These are phyloP conservation scores for Parazoanthus swiftii DNA, from an alignment of 92 coral and sea anemone species.

Conservation along the genomic window DNA sequence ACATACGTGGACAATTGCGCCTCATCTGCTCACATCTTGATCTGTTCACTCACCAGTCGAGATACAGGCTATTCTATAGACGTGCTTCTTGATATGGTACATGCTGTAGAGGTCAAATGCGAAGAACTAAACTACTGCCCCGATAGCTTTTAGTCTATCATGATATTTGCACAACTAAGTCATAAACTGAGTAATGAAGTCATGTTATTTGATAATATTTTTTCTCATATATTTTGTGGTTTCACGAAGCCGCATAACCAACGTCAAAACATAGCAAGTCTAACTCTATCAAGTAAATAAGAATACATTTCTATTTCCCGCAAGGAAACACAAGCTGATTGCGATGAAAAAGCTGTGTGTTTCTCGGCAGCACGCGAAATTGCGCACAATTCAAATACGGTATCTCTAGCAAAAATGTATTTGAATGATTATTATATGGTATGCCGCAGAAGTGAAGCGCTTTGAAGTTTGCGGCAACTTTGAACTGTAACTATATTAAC, in stretches of 20 bases:
- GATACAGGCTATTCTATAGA: neutral
- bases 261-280: constrained; percentile 21
- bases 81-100: neutral
- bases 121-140: neutral
- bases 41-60: neutral
- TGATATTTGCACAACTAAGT: neutral
- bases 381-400: neutral
- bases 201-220: neutral
- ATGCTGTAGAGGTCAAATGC: neutral
- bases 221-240: constrained; percentile 6
- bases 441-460: neutral
- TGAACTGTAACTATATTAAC: constrained; percentile 2
- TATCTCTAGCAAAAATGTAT: constrained; percentile 5
- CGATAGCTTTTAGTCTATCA: neutral
- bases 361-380: constrained; percentile 5
- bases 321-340: neutral
- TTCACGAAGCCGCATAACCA: neutral
- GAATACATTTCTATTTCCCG: constrained; percentile 3
- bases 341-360: neutral
- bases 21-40: constrained; percentile 3
- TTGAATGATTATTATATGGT: too few species aligned
- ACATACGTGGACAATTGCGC: neutral
- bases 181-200: too few species aligned
- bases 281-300: constrained; percentile 5
- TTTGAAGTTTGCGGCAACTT: neutral